These are phyloP conservation scores for Drosophila prostipennis DNA, from an alignment of 2,888 invertebrate species.

Conservation along the genomic window DNA sequence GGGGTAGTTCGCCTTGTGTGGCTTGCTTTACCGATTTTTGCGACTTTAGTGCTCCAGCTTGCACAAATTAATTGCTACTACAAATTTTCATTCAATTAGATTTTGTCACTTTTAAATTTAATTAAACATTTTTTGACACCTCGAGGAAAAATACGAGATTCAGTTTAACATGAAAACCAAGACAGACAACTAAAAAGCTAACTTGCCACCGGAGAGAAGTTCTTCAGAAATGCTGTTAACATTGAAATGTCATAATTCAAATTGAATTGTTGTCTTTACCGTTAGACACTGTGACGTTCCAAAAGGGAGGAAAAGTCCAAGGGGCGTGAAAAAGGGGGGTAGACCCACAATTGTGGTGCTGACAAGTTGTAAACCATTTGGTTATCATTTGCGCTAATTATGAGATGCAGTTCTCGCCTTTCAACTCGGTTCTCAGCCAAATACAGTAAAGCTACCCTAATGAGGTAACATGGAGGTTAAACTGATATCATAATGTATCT, in stretches of 20 bases:
- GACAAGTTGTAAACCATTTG: slow-evolving; percentile 49
- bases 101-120: slow-evolving; percentile 63
- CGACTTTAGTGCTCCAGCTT: slow-evolving; percentile 17
- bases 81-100: slow-evolving; percentile 74
- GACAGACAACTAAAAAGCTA: background rate
- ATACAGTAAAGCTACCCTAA: slow-evolving; percentile 4
- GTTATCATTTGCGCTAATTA: slow-evolving; percentile 75
- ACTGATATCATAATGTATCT: too few species aligned
- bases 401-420: slow-evolving; percentile 45
- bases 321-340: slow-evolving; percentile 2
- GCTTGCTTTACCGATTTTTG: background rate
- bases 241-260: slow-evolving; percentile 80
- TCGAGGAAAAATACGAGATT: slow-evolving; percentile 25
- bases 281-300: slow-evolving; percentile 46
- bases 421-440: background rate
- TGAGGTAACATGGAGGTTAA: too few species aligned
- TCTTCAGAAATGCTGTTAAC: slow-evolving; percentile 61
- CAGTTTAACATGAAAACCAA: background rate
- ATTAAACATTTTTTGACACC: slow-evolving; percentile 50
- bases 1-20: slow-evolving; percentile 40
- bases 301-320: slow-evolving; percentile 17
- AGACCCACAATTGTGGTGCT: slow-evolving; percentile 32
- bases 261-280: slow-evolving; percentile 75
- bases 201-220: slow-evolving; percentile 6
- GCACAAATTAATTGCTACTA: slow-evolving; percentile 66